Evolutionary conservation across 2,797 vertebrate genomes (phyloP).

Genomic region (Gallinago nigripennis): DNA sequence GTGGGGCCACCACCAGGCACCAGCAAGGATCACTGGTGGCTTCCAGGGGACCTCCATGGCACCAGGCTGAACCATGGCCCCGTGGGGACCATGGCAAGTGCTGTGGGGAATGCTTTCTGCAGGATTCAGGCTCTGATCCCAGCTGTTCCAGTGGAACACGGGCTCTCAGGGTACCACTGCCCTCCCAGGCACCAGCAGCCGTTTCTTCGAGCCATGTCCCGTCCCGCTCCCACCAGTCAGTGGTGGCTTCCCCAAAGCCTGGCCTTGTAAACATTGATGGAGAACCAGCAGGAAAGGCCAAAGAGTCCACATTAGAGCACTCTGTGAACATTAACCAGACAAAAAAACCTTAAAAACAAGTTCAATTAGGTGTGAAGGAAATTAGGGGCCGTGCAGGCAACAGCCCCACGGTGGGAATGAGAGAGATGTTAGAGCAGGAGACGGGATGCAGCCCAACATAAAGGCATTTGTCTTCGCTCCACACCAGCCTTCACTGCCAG

Average conservation of each 20-base stretch:
- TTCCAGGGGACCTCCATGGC: neutral
- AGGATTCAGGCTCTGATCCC: neutral
- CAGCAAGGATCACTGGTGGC: fast-evolving
- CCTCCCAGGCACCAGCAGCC: neutral
- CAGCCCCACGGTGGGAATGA: neutral
- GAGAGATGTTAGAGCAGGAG: constrained; percentile 7
- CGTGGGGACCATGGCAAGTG: fast-evolving
- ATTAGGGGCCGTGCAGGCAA: neutral
- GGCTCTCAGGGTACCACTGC: too few species aligned
- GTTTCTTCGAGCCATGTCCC: fast-evolving
- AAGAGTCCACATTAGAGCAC: neutral
- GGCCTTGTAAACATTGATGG: neutral
- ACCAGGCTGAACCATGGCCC: fast-evolving
- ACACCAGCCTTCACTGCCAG: constrained; percentile 39
- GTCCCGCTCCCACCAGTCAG: fast-evolving
- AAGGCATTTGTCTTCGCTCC: constrained; percentile 20
- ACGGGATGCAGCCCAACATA: neutral
- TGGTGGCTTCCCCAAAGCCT: neutral
- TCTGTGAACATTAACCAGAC: constrained; percentile 7
- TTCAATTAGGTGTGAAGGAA: constrained; percentile 55
- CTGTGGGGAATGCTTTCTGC: neutral
- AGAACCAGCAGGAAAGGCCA: neutral
- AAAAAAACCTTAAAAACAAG: constrained; percentile 43
- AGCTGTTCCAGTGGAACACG: fast-evolving
- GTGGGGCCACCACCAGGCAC: fast-evolving